These are phyloP conservation scores for Temnothorax longispinosus DNA, from an alignment of 1,140 invertebrate species.

Conservation along the genomic window DNA sequence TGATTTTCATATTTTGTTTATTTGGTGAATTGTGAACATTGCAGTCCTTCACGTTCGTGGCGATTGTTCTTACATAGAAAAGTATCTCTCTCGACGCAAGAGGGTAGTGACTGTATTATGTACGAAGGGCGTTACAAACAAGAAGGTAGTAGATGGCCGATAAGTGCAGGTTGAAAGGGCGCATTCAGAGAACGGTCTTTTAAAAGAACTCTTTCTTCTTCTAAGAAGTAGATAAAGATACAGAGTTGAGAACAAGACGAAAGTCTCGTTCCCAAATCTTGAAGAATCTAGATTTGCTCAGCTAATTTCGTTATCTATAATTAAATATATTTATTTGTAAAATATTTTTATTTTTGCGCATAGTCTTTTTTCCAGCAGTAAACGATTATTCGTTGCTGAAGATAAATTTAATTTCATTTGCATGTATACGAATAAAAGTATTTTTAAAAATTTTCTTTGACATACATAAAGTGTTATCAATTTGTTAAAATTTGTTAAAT, in stretches of 20 bases:
- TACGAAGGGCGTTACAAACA: slow-evolving; percentile 32
- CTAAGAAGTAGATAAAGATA: slow-evolving; percentile 1
- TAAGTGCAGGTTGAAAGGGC: slow-evolving; percentile 41
- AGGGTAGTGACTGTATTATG: slow-evolving; percentile 19
- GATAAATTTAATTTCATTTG: neutral
- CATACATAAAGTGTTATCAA: neutral
- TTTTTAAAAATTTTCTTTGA: neutral
- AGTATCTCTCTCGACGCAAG: slow-evolving; percentile 18
- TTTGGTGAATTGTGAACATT: neutral
- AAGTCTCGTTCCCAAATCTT: neutral
- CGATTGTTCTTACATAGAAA: neutral
- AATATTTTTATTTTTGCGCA: neutral
- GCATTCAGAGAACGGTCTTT: slow-evolving; percentile 32
- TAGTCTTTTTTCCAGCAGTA: neutral
- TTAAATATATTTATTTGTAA: neutral
- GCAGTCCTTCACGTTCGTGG: neutral
- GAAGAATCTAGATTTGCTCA: neutral
- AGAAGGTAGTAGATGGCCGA: slow-evolving; percentile 37
- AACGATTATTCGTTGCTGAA: neutral
- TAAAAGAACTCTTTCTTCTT: slow-evolving; percentile 13
- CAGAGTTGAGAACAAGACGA: neutral
- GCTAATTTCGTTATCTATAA: slow-evolving; percentile 18
- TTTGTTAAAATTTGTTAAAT: neutral
- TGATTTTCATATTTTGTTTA: slow-evolving; percentile 16
- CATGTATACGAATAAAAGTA: neutral